phyloP scores from a whole-genome alignment of 2,797 vertebrate genomes.

The Acipenser oxyrinchus region DNA sequence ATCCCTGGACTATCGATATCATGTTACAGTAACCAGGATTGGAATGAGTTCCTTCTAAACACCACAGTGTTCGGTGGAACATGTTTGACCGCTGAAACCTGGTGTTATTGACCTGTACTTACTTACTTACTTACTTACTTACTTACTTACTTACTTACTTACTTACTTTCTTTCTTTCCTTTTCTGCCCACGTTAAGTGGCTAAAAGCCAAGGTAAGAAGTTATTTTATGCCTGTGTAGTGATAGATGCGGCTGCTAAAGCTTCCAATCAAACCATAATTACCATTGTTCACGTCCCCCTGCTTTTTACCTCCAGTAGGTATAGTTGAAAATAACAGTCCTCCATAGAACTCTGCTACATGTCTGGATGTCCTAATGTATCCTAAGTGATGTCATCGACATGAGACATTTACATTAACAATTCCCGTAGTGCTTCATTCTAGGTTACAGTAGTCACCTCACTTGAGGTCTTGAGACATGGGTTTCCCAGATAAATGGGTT shows the following conservation, averaged over 20 bases:
- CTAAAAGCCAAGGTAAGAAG: constrained; percentile 98
- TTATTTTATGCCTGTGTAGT: constrained; percentile 57
- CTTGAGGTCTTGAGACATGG: constrained; percentile 16
- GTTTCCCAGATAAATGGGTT: constrained; percentile 39
- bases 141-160: too few relatives aligned
- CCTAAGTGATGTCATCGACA: constrained; percentile 40
- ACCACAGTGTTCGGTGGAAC: too few relatives aligned
- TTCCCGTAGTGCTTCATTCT: neutral
- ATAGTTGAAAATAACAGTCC: constrained; percentile 41
- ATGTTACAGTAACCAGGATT: too few relatives aligned
- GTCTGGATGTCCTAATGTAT: constrained; percentile 52
- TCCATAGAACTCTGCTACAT: constrained; percentile 36
- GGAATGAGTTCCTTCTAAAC: too few relatives aligned
- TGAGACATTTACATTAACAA: constrained; percentile 32
- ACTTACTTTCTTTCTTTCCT: constrained; percentile 40
- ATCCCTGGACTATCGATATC: too few relatives aligned
- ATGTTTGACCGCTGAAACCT: constrained; percentile 51
- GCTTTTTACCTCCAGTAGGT: constrained; percentile 49
- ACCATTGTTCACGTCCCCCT: constrained; percentile 26
- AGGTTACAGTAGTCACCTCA: constrained; percentile 21
- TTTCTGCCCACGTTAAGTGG: constrained; percentile 90
- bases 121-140: constrained; percentile 40
- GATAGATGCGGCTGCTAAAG: constrained; percentile 41
- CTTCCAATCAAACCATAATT: constrained; percentile 21
- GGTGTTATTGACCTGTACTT: constrained; percentile 68